Base-by-base conservation (phyloP, 2,797 vertebrate genomes). In the Alectoris magna region DNA sequence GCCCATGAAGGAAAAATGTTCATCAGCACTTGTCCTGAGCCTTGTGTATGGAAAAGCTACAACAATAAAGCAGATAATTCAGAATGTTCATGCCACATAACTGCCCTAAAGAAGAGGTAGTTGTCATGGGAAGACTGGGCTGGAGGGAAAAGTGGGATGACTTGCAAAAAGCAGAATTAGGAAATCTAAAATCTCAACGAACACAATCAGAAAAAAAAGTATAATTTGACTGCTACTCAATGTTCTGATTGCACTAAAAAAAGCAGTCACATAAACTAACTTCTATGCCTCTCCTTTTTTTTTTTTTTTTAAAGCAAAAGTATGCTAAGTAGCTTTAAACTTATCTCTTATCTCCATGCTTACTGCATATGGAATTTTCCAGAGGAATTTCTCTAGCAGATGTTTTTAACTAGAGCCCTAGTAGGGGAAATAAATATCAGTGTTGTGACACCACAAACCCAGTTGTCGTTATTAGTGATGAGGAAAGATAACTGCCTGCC, bases 361-460 rank as follows among this genome's bases (percentile, higher is more conserved):
- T 90, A 63, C 81, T 80, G 64, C 72, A 88, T 39, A 58, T 63
- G 95, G 92, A 97, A 97, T 95, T 96, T 97, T 97, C 91, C 93
- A 93, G 83, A 97, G 84, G 91, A 94, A 91, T 96, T 86, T 68
- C 18, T 87, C 55, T 74, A 83, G 69, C 72, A 96, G 89, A 96
- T 95, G 79, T 96, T 96, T 96, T 94, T 94, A 92, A 80, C 69
- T 68, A 64, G 39, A 70, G 34, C 23, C 38, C 31, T 23, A 63
- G 46, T n/a, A 91, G 64, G 72, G 66, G 94, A 94, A 96, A 96
- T 67, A 90, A 96, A 87, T 92, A 94, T 68, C 38, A 87, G 49
- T 73, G 36, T 56, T 84, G 38, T 83, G 78, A 86, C 85, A 90
- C 17, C 19, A 89, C 55, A 69, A 89, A 71, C 53, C 48, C 67